Percentiles rank a stretch among this genome's conserved stretches.
These are phyloP conservation scores for Baronia brevicornis DNA, from an alignment of 2,888 invertebrate genomes.

Conservation along the genomic window DNA sequence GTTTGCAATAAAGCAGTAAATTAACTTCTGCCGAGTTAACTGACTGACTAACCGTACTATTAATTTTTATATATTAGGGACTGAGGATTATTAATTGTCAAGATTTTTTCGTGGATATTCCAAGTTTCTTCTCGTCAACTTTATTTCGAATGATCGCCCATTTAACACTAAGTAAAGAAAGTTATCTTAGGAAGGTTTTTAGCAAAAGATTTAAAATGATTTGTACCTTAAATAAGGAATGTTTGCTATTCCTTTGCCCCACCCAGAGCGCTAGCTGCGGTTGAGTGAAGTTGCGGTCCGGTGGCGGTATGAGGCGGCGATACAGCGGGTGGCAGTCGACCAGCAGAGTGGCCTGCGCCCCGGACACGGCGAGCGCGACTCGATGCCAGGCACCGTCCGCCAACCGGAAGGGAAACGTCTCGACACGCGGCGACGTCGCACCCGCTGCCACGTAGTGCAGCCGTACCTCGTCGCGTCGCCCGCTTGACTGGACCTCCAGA, in stretches of 20 bases:
- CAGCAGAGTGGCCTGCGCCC: constrained; percentile 87
- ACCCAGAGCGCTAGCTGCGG: constrained; percentile 87
- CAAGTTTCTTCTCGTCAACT: too few relatives aligned
- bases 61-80: too few relatives aligned
- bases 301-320: constrained; percentile 85
- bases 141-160: too few relatives aligned
- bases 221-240: constrained; percentile 90
- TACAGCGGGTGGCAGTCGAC: constrained; percentile 92
- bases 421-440: constrained; percentile 80
- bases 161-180: too few relatives aligned
- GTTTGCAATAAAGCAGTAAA: too few relatives aligned
- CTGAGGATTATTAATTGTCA: too few relatives aligned
- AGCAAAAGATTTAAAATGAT: not conserved
- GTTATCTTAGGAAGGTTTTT: too few relatives aligned
- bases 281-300: constrained; percentile 84
- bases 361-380: constrained; percentile 88
- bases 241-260: constrained; percentile 89
- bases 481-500: constrained; percentile 94
- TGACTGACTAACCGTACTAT: too few relatives aligned
- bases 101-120: too few relatives aligned
- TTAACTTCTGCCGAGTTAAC: too few relatives aligned
- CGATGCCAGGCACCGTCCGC: constrained; percentile 93
- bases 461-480: constrained; percentile 89
- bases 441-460: constrained; percentile 86
- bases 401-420: constrained; percentile 90